Evolutionary conservation across 2,888 invertebrate species (phyloP), one percentile per base, ranked within the genome.

Genomic region (Aproaerema taeniolella): DNA sequence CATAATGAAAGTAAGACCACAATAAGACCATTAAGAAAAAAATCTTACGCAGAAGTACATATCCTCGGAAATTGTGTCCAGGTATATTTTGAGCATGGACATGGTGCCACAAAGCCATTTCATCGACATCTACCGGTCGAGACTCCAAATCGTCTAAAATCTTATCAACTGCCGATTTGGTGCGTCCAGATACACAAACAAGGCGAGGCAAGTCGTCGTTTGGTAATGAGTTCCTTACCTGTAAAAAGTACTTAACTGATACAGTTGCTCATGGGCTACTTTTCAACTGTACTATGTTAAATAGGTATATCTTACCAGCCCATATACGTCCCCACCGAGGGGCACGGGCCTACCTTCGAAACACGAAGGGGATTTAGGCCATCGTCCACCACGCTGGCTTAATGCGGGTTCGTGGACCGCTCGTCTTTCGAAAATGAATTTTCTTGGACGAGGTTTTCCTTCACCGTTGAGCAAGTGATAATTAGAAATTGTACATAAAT

Each of bases 11-110:
- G n/a, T n/a, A n/a, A n/a, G n/a, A n/a, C n/a, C n/a, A n/a, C n/a
- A n/a, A n/a, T n/a, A n/a, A n/a, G n/a, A n/a, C n/a, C n/a, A n/a
- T n/a, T n/a, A n/a, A n/a, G 16, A 17, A 10, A 32, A 35, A 38
- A 29, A 20, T 8, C 65, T 66, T 50, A 68, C 88, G 80, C 7
- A 88, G 49, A 4, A 96, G 65, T 0, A 90, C 88, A 63, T 89
- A 96, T 11, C 96, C 96, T 48, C 96, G 88, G 56, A 91, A 94
- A 1, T 93, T 89, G 59, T 95, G 91, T 0, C 92, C 90, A 1
- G 78, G 60, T 2, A 89, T 88, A 8, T 89, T 85, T 1, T 89
- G 85, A 29, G 80, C 75, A 43, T 90, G 90, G 17, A 91, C 75
- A 6, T 89, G 82, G 28, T 92, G 91, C 30, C 90, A 65, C 1